phyloP scores from a whole-genome alignment of 2,113 vertebrate species.

The Cnemophilus loriae region DNA sequence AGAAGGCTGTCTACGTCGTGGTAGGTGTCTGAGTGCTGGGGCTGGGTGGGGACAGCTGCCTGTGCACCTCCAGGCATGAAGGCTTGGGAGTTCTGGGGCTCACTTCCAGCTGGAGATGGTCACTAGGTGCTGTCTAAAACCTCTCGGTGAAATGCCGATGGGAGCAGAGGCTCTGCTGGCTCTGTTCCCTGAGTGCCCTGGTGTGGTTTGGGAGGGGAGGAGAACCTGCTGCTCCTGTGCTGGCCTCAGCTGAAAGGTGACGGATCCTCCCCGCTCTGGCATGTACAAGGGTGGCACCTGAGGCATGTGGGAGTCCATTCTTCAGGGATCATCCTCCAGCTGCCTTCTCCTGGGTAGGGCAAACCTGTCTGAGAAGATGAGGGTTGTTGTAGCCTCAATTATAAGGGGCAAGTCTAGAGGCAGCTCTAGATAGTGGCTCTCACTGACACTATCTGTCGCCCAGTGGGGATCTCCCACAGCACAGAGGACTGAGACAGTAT shows the following conservation, averaged over 20 bases:
- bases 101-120: not conserved
- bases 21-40: constrained; percentile 67
- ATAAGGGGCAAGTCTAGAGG: not conserved
- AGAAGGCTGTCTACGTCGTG: constrained; percentile 95
- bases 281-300: not conserved
- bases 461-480: not conserved
- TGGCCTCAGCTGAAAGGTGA: not conserved
- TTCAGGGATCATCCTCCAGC: not conserved
- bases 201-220: not conserved
- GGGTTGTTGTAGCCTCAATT: not conserved
- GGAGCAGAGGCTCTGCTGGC: not conserved
- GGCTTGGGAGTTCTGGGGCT: not conserved
- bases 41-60: rapidly evolving
- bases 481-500: not conserved
- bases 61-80: no score
- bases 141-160: rapidly evolving
- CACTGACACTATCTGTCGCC: not conserved
- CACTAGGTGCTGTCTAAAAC: not conserved
- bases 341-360: not conserved
- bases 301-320: not conserved
- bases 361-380: not conserved
- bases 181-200: not conserved
- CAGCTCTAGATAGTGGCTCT: not conserved
- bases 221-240: not conserved
- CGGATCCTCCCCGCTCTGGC: not conserved